Conservation (phyloP, 1,140 invertebrate species). For the Ostrea denselamellosa region DNA sequence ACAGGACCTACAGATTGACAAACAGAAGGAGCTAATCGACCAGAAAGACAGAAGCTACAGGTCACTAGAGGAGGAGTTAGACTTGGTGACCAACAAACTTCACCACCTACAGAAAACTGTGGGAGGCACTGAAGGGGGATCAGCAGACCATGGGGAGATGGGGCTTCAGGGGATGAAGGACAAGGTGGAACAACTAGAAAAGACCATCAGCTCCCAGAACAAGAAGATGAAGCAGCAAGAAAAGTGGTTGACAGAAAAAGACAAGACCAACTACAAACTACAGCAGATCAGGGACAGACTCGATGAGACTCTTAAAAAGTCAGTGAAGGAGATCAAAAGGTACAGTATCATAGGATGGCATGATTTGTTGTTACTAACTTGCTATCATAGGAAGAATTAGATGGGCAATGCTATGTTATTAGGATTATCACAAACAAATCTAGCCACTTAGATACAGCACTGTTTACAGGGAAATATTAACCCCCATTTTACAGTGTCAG, state of each 20-base stretch:
- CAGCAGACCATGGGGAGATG: neutral
- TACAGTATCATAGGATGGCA: slow-evolving; percentile 2
- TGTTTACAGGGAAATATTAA: too few species aligned
- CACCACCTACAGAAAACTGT: neutral
- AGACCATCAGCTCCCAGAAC: slow-evolving; percentile 23
- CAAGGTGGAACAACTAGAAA: slow-evolving; percentile 45
- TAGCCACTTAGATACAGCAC: too few species aligned
- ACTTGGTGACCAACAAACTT: neutral
- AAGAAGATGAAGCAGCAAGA: slow-evolving; percentile 50
- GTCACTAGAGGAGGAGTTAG: slow-evolving; percentile 30
- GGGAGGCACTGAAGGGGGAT: neutral
- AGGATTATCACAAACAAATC: too few species aligned
- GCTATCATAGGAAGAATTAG: too few species aligned
- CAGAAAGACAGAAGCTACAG: slow-evolving; percentile 28
- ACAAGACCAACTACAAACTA: slow-evolving; percentile 51
- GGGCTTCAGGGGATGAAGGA: neutral
- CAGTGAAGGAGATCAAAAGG: slow-evolving; percentile 60
- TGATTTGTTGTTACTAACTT: too few species aligned
- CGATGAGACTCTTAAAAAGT: slow-evolving; percentile 56
- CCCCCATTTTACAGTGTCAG: too few species aligned
- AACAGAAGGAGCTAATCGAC: slow-evolving; percentile 37
- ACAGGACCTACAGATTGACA: slow-evolving; percentile 7
- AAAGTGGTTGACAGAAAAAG: slow-evolving; percentile 38
- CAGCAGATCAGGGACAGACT: slow-evolving; percentile 42
- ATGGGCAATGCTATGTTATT: too few species aligned